These are phyloP conservation scores for Diarsia brunnea DNA, from an alignment of 2,888 invertebrate genomes.

Conservation along the genomic window DNA sequence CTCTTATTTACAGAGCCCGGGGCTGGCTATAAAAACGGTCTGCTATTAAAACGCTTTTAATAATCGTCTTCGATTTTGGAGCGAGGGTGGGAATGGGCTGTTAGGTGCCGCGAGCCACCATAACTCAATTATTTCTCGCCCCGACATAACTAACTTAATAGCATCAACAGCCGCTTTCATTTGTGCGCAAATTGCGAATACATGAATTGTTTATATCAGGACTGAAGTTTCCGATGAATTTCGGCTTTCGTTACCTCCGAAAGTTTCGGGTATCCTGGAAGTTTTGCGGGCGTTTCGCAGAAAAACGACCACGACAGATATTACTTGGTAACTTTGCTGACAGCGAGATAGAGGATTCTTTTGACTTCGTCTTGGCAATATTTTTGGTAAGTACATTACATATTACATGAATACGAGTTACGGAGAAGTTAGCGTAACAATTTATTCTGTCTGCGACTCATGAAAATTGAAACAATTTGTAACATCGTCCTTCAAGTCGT, in stretches of 20 bases:
- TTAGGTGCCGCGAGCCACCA: conserved; percentile 55
- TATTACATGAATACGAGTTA: conserved; percentile 35
- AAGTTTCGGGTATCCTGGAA: conserved; percentile 48
- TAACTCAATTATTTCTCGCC: conserved; percentile 71
- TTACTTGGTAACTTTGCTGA: conserved; percentile 58
- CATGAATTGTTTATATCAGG: conserved; percentile 54
- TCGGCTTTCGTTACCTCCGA: conserved; percentile 38
- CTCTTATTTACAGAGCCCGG: conserved; percentile 47
- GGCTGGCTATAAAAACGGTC: conserved; percentile 52
- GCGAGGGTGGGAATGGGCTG: conserved; percentile 65
- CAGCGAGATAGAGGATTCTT: conserved; percentile 39
- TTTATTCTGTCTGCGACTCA: conserved; percentile 11
- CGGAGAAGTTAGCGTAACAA: conserved; percentile 35
- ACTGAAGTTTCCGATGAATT: conserved; percentile 36
- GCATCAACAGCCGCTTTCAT: conserved; percentile 41
- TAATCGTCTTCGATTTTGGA: conserved; percentile 66
- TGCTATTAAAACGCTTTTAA: conserved; percentile 68
- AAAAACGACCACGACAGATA: conserved; percentile 55
- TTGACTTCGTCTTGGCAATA: conserved; percentile 29
- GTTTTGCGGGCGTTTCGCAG: conserved; percentile 22
- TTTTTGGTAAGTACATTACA: conserved; percentile 28
- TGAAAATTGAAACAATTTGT: neutral
- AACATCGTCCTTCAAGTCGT: neutral
- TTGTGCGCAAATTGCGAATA: conserved; percentile 62
- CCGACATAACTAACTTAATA: conserved; percentile 61